Evolutionary conservation across 2,888 invertebrate species (phyloP).

Genomic region (Tipula helvola): DNA sequence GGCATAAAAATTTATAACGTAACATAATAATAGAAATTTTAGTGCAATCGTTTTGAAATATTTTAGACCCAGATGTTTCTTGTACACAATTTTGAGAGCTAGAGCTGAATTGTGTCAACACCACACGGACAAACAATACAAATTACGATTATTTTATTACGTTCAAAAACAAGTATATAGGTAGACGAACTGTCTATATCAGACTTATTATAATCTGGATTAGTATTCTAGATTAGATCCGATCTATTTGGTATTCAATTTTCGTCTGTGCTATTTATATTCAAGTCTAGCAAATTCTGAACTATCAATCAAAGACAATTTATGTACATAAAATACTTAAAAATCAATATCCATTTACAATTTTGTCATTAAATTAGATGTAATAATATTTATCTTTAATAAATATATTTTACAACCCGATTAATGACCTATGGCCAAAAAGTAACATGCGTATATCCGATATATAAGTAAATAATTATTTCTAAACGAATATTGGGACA

Average conservation of each 20-base stretch:
- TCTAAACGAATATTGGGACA: not conserved
- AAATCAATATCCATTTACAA: not conserved
- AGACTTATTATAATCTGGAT: no score
- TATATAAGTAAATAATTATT: no score
- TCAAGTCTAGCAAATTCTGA: not conserved
- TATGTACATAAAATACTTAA: not conserved
- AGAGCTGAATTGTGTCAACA: not conserved
- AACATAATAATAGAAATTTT: no score
- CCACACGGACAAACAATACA: not conserved
- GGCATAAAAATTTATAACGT: no score
- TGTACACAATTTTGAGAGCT: no score
- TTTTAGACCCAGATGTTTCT: not conserved
- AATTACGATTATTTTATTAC: not conserved
- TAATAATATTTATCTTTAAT: not conserved
- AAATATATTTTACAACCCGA: no score
- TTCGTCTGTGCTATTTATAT: not conserved
- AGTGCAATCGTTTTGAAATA: not conserved
- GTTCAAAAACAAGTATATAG: not conserved
- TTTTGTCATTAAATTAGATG: not conserved
- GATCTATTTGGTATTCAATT: not conserved
- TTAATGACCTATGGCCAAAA: not conserved
- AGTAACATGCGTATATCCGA: not conserved
- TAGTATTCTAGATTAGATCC: no score
- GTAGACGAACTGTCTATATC: not conserved
- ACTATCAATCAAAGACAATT: not conserved